These are phyloP conservation scores for Paelopatides confundens DNA, from an alignment of 53 echinoderm and acorn worm genomes.

Conservation along the genomic window DNA sequence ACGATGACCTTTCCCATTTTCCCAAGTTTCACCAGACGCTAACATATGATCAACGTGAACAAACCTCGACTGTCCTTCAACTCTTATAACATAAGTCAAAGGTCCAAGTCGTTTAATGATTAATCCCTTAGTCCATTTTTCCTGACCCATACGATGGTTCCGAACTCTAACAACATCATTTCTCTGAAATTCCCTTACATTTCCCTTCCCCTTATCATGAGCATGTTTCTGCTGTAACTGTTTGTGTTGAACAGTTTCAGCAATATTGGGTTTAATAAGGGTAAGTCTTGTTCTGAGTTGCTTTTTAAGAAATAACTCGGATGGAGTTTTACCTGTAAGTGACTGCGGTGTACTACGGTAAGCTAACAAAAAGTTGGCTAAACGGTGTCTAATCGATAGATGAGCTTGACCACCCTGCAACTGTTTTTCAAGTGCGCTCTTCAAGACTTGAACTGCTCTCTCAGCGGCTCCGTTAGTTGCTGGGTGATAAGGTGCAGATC, in stretches of 20 bases:
- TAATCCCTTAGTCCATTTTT: neutral
- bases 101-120: slow-evolving; percentile 1
- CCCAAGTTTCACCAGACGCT: too few relatives aligned
- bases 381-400: neutral
- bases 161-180: neutral
- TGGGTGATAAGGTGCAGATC: slow-evolving; percentile 48
- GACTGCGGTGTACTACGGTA: slow-evolving; percentile 49
- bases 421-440: slow-evolving; percentile 54
- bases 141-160: neutral
- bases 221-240: neutral
- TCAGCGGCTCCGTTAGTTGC: slow-evolving; percentile 46
- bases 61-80: neutral
- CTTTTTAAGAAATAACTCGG: slow-evolving; percentile 11
- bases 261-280: slow-evolving; percentile 14
- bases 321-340: slow-evolving; percentile 7
- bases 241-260: neutral
- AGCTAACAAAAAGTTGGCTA: slow-evolving; percentile 52
- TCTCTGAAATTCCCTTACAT: neutral
- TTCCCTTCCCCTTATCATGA: slow-evolving; percentile 12
- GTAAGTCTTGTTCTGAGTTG: neutral
- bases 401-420: slow-evolving; percentile 8
- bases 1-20: too few relatives aligned
- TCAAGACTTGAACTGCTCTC: slow-evolving; percentile 57
- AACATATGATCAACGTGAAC: slow-evolving; percentile 27
- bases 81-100: neutral